phyloP scores from a whole-genome alignment of 2,888 invertebrate genomes.

The Bedellia somnulentella region DNA sequence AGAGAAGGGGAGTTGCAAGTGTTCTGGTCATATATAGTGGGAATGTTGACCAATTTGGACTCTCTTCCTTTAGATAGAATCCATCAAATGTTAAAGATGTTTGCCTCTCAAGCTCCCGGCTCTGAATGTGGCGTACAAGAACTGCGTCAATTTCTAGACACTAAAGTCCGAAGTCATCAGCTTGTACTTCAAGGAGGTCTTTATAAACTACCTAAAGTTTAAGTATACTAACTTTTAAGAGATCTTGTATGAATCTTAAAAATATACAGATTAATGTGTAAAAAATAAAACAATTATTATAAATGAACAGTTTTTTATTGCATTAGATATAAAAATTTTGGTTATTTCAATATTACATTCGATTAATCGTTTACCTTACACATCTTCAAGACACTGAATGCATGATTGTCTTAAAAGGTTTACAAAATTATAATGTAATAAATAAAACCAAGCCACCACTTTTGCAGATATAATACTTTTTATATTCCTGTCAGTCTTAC shows the following conservation, averaged over 20 bases:
- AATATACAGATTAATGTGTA: neutral
- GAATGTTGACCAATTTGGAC: slow-evolving; percentile 94
- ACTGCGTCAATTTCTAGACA: slow-evolving; percentile 84
- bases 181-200: slow-evolving; percentile 82
- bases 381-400: too few relatives aligned
- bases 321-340: slow-evolving; percentile 42
- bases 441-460: too few relatives aligned
- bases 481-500: slow-evolving; percentile 55
- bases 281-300: slow-evolving; percentile 14
- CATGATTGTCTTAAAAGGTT: too few relatives aligned
- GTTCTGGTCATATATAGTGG: slow-evolving; percentile 96
- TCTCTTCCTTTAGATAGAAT: slow-evolving; percentile 89
- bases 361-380: too few relatives aligned
- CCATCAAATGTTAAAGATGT: slow-evolving; percentile 95
- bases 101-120: slow-evolving; percentile 90
- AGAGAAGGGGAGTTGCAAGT: slow-evolving; percentile 91
- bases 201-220: slow-evolving; percentile 81
- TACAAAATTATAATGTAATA: too few relatives aligned
- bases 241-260: neutral
- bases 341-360: slow-evolving; percentile 40
- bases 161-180: slow-evolving; percentile 90
- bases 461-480: too few relatives aligned
- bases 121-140: slow-evolving; percentile 89
- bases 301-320: slow-evolving; percentile 38
- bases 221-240: slow-evolving; percentile 11